phyloP scores from a whole-genome alignment of 2,888 invertebrate species.

The Poecilobothrus nobilitatus region DNA sequence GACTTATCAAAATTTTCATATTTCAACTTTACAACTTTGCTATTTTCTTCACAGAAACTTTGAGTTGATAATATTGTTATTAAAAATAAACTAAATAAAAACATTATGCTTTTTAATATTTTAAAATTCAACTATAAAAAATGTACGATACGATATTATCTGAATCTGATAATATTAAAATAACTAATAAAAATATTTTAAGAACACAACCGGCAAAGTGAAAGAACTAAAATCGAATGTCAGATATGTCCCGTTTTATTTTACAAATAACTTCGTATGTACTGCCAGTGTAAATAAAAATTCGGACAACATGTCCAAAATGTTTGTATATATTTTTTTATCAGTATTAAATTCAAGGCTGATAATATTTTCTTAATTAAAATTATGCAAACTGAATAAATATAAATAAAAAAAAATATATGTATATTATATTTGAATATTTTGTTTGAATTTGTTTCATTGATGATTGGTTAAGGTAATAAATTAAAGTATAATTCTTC shows the following conservation, averaged over 20 bases:
- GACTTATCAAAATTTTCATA: slow-evolving; percentile 54
- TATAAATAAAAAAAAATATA: too few relatives aligned
- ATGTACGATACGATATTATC: too few relatives aligned
- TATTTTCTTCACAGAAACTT: not conserved
- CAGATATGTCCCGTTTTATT: not conserved
- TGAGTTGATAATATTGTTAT: not conserved
- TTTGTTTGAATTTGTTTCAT: too few relatives aligned
- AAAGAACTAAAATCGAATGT: not conserved
- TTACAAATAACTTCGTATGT: not conserved
- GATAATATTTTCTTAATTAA: not conserved
- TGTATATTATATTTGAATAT: too few relatives aligned
- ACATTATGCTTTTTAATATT: not conserved
- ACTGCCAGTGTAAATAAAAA: not conserved
- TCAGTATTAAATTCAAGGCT: not conserved
- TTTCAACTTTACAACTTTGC: slow-evolving; percentile 42
- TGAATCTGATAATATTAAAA: too few relatives aligned
- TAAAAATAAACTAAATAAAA: not conserved
- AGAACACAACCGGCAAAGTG: not conserved
- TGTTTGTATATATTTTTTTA: not conserved
- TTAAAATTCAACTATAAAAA: not conserved
- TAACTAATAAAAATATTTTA: not conserved
- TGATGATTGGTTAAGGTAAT: too few relatives aligned
- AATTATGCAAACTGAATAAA: too few relatives aligned
- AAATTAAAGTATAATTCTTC: too few relatives aligned
- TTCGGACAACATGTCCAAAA: not conserved